Conservation (phyloP, 2,888 invertebrate species). For the Miltochrista miniata region DNA sequence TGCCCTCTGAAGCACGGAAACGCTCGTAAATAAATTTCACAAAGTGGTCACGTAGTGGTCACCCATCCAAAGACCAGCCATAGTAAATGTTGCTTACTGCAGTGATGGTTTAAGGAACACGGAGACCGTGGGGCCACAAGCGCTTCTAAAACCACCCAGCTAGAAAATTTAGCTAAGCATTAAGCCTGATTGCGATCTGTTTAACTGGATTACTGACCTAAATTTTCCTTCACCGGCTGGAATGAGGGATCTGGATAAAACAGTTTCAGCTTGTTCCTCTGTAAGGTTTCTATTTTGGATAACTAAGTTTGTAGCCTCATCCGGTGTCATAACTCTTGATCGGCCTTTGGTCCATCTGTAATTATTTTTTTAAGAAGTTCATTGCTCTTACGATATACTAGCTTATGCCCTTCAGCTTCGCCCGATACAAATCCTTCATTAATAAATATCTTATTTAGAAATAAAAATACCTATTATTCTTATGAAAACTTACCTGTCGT, state of each 20-base stretch:
- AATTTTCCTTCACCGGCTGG: conserved; percentile 67
- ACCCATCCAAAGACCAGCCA: no score
- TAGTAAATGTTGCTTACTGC: no score
- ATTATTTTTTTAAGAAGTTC: conserved; percentile 1
- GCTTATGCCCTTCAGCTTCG: no score
- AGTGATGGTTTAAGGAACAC: no score
- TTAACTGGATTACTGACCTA: conserved; percentile 40
- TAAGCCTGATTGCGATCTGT: not conserved
- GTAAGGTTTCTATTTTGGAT: conserved; percentile 64
- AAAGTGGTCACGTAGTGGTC: no score
- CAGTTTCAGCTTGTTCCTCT: conserved; percentile 70
- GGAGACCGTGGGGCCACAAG: no score
- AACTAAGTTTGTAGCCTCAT: conserved; percentile 67
- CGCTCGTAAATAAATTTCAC: no score
- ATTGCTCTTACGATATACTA: no score
- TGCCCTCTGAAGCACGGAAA: no score
- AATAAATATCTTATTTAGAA: not conserved
- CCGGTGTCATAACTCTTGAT: conserved; percentile 44
- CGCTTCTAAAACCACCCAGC: no score
- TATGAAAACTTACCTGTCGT: conserved; percentile 42
- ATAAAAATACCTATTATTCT: not conserved
- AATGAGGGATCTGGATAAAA: conserved; percentile 72
- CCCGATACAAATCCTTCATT: no score
- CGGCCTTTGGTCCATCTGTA: conserved; percentile 42
- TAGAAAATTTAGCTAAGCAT: no score